Base-by-base conservation (phyloP, 2,888 invertebrate species). In the Ornithoptera alexandrae region DNA sequence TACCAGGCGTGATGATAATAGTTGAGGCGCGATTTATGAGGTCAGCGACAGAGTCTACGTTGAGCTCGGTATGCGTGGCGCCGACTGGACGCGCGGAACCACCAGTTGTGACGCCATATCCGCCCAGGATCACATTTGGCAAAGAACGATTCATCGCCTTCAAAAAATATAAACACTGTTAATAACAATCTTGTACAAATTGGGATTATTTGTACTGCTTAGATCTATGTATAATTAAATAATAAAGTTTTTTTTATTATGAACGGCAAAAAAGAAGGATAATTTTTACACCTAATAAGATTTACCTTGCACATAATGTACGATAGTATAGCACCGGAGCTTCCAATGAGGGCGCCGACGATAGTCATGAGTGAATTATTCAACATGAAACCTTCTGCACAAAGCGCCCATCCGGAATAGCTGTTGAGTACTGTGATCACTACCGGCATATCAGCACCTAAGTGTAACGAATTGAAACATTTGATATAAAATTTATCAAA, bases 371-470 rank as follows among this genome's bases (percentile, higher is more conserved):
- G 92, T 76, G 96, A 97, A 89, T 98, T 98, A 90, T 98, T 97
- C 73, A 98, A 89, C 97, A 98, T 98, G 89, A 98, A 97, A 53
- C 98, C 98, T 92, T 98, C 98, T 12, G 97, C 98, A 87, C 98
- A 98, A 72, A 98, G 92, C 30, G 98, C 97, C 98, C 98, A 98
- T 61, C 98, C 98, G 0, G 97, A 97, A 91, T 98, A 98, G 81
- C 96, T 97, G 94, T 98, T 98, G 61, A 98, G 92, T 17, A 98
- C 98, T 0, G 98, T 98, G 81, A 98, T 97, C 5, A 97, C 97
- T 1, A 98, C 97, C 0, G 97, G 97, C 97, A 97, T 97, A 89
- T 98, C 97, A 74, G 97, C 97, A 75, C 97, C 97, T 96, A 79
- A 46, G 3, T n/a, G 53, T 53, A 53, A n/a, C n/a, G 18, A 53